A percentile compares a stretch with the other conserved stretches of the same genome.
These are phyloP conservation scores for Epinephelus coioides DNA, from an alignment of 2,797 vertebrate genomes.

Conservation along the genomic window DNA sequence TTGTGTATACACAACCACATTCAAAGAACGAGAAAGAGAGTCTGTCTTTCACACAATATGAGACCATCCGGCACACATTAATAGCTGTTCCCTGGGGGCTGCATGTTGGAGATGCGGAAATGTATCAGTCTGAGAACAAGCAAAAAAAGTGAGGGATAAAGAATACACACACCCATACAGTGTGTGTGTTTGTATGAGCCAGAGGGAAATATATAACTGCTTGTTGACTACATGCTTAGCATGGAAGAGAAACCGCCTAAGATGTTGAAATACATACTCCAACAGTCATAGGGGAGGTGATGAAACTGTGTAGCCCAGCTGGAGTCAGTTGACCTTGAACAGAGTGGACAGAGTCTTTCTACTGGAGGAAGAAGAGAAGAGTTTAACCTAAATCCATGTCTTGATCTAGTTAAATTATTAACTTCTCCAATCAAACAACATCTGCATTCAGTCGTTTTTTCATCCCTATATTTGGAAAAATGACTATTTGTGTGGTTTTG, in stretches of 20 bases:
- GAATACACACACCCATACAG: conserved; percentile 2
- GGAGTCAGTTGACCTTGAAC: conserved; percentile 1
- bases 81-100: conserved; percentile 44
- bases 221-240: neutral
- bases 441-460: too few relatives aligned
- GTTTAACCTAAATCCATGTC: neutral
- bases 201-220: neutral
- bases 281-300: neutral
- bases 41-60: conserved; percentile 32
- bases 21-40: conserved; percentile 8
- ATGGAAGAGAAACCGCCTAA: neutral
- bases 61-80: conserved; percentile 32
- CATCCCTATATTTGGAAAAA: too few relatives aligned
- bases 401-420: neutral
- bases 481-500: too few relatives aligned
- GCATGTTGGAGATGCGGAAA: conserved; percentile 27
- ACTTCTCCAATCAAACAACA: too few relatives aligned
- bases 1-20: neutral
- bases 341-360: neutral
- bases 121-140: conserved; percentile 32
- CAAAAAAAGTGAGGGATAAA: conserved; percentile 20
- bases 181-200: too few relatives aligned
- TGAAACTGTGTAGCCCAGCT: neutral
- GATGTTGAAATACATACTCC: conserved; percentile 8
- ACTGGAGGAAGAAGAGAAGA: too few relatives aligned